These are phyloP conservation scores for Macaria liturata DNA, from an alignment of 2,888 invertebrate species.

Conservation along the genomic window DNA sequence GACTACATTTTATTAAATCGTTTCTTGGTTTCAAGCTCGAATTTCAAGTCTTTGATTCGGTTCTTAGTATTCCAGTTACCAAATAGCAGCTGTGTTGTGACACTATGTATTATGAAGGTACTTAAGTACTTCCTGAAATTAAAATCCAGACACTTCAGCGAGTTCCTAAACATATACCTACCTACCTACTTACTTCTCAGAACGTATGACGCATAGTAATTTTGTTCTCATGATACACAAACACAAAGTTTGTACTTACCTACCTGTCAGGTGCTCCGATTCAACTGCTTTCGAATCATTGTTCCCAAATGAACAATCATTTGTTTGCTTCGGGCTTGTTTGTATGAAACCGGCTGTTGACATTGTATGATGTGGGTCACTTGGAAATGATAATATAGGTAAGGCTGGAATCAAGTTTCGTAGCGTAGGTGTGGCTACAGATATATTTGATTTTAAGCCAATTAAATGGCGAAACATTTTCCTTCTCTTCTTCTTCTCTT, in stretches of 20 bases:
- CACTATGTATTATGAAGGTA: no score
- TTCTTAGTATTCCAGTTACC: no score
- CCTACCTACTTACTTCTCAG: conserved; percentile 7
- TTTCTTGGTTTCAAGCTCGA: no score
- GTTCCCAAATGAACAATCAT: conserved; percentile 46
- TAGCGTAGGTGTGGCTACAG: no score
- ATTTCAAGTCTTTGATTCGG: no score
- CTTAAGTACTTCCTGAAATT: no score
- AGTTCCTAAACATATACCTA: neutral
- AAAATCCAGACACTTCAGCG: neutral
- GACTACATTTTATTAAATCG: no score
- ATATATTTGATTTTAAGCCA: no score
- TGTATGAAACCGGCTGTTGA: conserved; percentile 33
- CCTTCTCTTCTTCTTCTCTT: no score
- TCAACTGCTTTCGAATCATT: conserved; percentile 29
- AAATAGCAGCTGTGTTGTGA: no score
- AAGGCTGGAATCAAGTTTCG: no score
- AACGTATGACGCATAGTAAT: conserved; percentile 34
- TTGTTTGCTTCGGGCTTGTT: conserved; percentile 36
- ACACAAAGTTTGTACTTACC: conserved; percentile 24
- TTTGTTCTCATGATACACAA: conserved; percentile 40
- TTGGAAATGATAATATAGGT: conserved; percentile 7
- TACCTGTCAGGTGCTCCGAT: conserved; percentile 16
- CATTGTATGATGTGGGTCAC: conserved; percentile 35
- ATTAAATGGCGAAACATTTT: no score